phyloP scores from a whole-genome alignment of 2,113 vertebrate genomes.

The Phalacrocorax aristotelis region DNA sequence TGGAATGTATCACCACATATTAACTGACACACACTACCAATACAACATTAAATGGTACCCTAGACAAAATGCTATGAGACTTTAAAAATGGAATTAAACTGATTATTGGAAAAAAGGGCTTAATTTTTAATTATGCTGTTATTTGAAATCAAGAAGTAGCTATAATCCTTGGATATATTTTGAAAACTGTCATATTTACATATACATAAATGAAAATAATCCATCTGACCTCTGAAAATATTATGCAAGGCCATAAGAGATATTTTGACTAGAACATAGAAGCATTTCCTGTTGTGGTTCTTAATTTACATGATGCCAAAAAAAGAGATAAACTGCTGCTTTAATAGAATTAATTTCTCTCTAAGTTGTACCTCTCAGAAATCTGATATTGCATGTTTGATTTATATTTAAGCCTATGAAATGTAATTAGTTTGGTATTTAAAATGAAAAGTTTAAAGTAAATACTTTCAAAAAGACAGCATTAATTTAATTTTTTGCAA shows the following conservation, averaged over 20 bases:
- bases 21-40: neutral
- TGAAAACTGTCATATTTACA: neutral
- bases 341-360: neutral
- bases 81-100: neutral
- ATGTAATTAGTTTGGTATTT: constrained; percentile 24
- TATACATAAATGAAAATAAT: neutral
- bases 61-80: neutral
- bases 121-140: neutral
- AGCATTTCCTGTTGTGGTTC: neutral
- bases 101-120: neutral
- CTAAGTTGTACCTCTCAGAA: neutral
- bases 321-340: neutral
- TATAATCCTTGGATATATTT: neutral
- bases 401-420: constrained; percentile 2
- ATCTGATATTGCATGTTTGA: neutral
- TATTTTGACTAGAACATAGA: neutral
- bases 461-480: constrained; percentile 17
- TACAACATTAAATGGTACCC: neutral
- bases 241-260: neutral
- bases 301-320: neutral
- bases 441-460: constrained; percentile 6
- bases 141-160: neutral
- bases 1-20: neutral
- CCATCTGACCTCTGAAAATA: neutral
- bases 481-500: constrained; percentile 21